Conservation (phyloP, 1,140 invertebrate species). For the Vollenhovia emeryi region DNA sequence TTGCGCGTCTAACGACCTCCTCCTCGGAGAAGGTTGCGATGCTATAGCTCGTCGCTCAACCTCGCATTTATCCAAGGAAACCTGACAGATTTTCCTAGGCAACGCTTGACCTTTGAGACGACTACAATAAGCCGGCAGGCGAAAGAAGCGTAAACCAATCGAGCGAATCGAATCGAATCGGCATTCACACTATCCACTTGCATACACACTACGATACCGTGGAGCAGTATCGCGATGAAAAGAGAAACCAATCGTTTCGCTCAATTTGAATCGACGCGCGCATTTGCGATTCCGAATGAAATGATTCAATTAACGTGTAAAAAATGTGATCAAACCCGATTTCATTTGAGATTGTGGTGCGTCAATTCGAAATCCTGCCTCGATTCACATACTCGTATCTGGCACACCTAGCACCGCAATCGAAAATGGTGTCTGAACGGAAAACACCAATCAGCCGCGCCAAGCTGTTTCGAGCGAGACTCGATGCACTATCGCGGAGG, state of each 20-base stretch:
- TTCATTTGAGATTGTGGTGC: constrained; percentile 13
- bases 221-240: constrained; percentile 16
- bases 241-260: constrained; percentile 7
- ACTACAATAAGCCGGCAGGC: constrained; percentile 18
- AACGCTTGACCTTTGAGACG: constrained; percentile 32
- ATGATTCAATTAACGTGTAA: constrained; percentile 11
- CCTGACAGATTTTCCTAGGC: constrained; percentile 14
- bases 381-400: constrained; percentile 14
- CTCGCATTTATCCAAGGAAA: constrained; percentile 19
- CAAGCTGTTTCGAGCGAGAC: not conserved
- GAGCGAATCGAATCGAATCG: constrained; percentile 29
- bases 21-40: constrained; percentile 3
- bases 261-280: not conserved
- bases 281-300: not conserved
- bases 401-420: not conserved
- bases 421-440: not conserved
- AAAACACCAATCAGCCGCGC: not conserved
- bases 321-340: constrained; percentile 9
- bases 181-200: not conserved
- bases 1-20: not conserved
- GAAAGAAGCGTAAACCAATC: constrained; percentile 46
- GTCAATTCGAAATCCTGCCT: constrained; percentile 5
- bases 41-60: not conserved
- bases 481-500: constrained; percentile 3
- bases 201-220: not conserved